These are phyloP conservation scores for Halcyon leucocephala DNA, from an alignment of 2,797 vertebrate genomes.

Conservation along the genomic window DNA sequence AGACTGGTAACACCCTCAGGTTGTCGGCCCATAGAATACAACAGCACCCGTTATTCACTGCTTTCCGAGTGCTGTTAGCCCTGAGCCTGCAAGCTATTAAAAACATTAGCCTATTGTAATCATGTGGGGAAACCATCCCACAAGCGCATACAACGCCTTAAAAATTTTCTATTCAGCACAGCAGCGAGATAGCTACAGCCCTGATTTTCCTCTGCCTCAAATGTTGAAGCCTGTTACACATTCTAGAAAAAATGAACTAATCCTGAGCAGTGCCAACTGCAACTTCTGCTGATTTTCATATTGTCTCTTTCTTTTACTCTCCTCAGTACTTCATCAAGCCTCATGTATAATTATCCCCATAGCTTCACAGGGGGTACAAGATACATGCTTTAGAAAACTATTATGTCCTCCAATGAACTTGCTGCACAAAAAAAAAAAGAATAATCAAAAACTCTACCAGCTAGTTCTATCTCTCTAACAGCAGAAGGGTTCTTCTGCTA, in stretches of 20 bases:
- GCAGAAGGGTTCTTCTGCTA: neutral
- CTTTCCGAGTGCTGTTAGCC: neutral
- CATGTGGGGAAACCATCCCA: neutral
- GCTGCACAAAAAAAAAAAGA: neutral
- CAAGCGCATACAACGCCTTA: neutral
- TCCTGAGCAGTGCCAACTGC: neutral
- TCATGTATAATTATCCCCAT: neutral
- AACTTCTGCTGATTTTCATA: neutral
- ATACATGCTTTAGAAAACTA: neutral
- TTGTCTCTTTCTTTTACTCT: neutral
- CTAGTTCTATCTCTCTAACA: constrained; percentile 1
- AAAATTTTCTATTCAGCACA: neutral
- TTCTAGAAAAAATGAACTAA: neutral
- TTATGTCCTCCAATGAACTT: neutral
- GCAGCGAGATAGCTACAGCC: neutral
- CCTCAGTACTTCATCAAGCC: neutral
- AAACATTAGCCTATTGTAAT: neutral
- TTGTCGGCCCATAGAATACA: rapidly evolving
- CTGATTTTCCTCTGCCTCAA: neutral
- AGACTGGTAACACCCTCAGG: rapidly evolving
- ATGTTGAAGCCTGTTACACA: neutral
- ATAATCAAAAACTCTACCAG: neutral
- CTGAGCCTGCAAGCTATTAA: neutral
- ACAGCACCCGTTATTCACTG: rapidly evolving
- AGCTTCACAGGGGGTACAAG: neutral